phyloP scores from a whole-genome alignment of 2,113 vertebrate genomes.

The Sprattus sprattus region DNA sequence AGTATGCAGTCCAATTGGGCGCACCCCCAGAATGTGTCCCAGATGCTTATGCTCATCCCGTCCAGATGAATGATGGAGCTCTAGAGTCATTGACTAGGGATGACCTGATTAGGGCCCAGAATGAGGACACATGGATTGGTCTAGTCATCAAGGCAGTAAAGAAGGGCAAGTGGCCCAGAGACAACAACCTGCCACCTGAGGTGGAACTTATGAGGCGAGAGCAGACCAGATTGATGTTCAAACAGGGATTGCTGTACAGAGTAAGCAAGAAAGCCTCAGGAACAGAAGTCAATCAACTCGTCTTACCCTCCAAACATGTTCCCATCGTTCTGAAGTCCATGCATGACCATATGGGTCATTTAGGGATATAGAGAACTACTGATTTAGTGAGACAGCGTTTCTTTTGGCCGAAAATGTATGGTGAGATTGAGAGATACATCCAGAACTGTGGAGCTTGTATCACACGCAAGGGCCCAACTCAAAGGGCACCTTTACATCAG shows the following conservation, averaged over 20 bases:
- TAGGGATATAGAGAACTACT: neutral
- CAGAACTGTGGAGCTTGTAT: conserved; percentile 18
- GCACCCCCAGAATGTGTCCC: conserved; percentile 14
- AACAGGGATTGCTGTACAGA: neutral
- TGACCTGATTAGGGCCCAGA: conserved; percentile 18
- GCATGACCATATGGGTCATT: conserved; percentile 8
- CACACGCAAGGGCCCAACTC: neutral
- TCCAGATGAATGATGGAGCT: conserved; percentile 26
- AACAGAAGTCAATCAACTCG: neutral
- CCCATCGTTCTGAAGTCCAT: neutral
- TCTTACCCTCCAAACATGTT: neutral
- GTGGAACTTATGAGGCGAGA: too few relatives aligned
- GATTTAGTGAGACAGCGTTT: neutral
- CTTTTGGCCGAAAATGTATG: conserved; percentile 16
- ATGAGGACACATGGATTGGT: neutral
- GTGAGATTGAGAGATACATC: neutral
- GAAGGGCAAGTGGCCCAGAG: neutral
- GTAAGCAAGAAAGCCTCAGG: neutral
- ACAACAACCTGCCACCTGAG: too few relatives aligned
- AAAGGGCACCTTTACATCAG: neutral
- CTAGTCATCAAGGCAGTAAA: neutral
- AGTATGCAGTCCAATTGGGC: conserved; percentile 17
- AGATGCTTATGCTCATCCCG: conserved; percentile 17
- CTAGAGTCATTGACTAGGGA: neutral
- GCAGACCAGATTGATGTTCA: too few relatives aligned